These are phyloP conservation scores for Myopa testacea DNA, from an alignment of 2,888 invertebrate genomes.

Conservation along the genomic window DNA sequence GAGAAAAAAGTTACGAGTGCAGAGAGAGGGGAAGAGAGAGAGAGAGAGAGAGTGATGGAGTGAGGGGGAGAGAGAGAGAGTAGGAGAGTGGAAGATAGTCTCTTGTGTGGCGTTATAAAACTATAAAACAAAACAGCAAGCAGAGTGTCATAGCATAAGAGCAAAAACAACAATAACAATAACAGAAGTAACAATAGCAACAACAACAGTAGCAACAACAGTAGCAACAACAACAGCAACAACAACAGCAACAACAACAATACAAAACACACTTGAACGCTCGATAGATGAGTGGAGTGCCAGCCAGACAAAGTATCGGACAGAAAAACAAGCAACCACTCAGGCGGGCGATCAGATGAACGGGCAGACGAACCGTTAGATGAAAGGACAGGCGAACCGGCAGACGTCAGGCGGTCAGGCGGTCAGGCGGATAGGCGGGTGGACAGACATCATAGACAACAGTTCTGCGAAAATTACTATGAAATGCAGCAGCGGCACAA, in stretches of 20 bases:
- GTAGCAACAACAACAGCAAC: too few species aligned
- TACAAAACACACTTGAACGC: conserved; percentile 1
- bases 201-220: neutral
- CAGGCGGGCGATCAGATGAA: neutral
- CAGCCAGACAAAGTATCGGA: too few species aligned
- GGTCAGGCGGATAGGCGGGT: neutral
- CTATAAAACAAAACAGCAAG: conserved; percentile 19
- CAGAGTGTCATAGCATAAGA: neutral
- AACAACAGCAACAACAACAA: neutral
- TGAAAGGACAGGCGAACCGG: neutral
- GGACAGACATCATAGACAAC: neutral
- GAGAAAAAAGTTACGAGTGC: neutral
- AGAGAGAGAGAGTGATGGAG: too few species aligned
- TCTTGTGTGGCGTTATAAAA: conserved; percentile 16
- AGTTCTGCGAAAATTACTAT: neutral
- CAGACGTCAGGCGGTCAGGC: neutral
- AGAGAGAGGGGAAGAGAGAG: neutral
- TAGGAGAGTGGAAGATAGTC: neutral
- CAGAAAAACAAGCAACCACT: neutral
- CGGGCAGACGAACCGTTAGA: neutral
- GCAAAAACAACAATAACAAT: neutral
- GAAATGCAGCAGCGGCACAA: neutral
- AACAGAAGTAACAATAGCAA: neutral
- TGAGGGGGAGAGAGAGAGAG: neutral
- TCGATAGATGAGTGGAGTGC: neutral